These are phyloP conservation scores for Palloptera scutellata DNA, from an alignment of 2,888 invertebrate species.

Conservation along the genomic window DNA sequence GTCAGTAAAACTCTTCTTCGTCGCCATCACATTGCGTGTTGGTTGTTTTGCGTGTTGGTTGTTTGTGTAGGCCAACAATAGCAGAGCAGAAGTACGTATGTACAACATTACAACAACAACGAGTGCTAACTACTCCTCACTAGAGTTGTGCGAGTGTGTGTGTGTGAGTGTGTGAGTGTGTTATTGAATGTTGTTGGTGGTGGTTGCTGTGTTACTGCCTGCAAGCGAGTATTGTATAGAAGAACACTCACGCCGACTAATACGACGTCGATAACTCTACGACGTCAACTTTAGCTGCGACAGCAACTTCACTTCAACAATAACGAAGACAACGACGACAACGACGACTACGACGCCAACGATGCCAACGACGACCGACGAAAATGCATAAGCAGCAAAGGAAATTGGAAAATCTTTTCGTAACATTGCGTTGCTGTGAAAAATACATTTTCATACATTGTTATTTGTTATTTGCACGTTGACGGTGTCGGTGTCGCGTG, in stretches of 20 bases:
- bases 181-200: conserved; percentile 6
- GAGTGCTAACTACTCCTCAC: too few species aligned
- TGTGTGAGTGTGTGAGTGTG: background rate
- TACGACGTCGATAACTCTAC: background rate
- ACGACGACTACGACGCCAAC: conserved; percentile 40
- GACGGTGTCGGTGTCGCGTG: conserved; percentile 52
- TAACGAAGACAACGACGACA: conserved; percentile 30
- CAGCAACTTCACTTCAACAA: conserved; percentile 35
- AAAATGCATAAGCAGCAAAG: background rate
- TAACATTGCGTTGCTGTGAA: conserved; percentile 50
- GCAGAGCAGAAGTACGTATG: conserved; percentile 5
- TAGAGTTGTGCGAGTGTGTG: too few species aligned
- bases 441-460: conserved; percentile 51
- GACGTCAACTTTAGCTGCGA: conserved; percentile 25
- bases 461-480: conserved; percentile 62
- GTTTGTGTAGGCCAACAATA: conserved; percentile 2
- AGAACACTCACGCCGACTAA: background rate
- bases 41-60: too few species aligned
- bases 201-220: background rate
- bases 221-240: background rate
- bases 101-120: background rate
- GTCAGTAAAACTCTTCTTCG: background rate
- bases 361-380: background rate
- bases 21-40: too few species aligned
- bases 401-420: conserved; percentile 36